Percentiles rank a stretch among this genome's conserved stretches.
phyloP scores from a whole-genome alignment of 2,888 invertebrate species.

The Stenchaetothrips biformis region DNA sequence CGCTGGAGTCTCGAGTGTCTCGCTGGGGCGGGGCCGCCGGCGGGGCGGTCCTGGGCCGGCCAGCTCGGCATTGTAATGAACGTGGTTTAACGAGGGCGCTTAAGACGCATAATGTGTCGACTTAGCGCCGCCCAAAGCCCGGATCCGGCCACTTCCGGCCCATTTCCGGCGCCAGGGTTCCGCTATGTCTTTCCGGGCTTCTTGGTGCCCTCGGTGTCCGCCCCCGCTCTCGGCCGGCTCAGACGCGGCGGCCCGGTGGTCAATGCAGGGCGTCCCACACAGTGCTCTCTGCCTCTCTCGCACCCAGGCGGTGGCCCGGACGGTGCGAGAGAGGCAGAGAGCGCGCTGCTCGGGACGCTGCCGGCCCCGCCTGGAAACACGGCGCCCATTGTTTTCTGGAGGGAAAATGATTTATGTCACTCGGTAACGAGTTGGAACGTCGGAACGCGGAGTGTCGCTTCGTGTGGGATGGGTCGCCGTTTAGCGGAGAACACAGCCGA shows the following conservation, averaged over 20 bases:
- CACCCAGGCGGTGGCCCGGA: not conserved
- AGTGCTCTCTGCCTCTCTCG: not conserved
- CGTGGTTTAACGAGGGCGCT: not conserved
- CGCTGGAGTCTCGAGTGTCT: too few relatives aligned
- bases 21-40: too few relatives aligned
- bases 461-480: too few relatives aligned
- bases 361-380: not conserved
- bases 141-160: slow-evolving; percentile 11
- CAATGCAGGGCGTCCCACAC: not conserved
- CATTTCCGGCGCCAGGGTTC: slow-evolving; percentile 6
- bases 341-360: too few relatives aligned
- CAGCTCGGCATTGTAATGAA: not conserved
- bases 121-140: slow-evolving; percentile 13
- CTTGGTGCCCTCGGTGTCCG: not conserved
- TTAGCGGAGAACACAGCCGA: too few relatives aligned
- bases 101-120: slow-evolving; percentile 23
- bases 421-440: too few relatives aligned
- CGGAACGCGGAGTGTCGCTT: too few relatives aligned
- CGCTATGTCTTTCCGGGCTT: not conserved
- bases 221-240: not conserved
- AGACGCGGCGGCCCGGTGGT: not conserved
- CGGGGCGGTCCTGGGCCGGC: too few relatives aligned
- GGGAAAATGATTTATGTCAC: too few relatives aligned
- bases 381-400: too few relatives aligned
- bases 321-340: too few relatives aligned